Conservation (phyloP, 1,140 invertebrate species). For the Drosophila burlai region DNA sequence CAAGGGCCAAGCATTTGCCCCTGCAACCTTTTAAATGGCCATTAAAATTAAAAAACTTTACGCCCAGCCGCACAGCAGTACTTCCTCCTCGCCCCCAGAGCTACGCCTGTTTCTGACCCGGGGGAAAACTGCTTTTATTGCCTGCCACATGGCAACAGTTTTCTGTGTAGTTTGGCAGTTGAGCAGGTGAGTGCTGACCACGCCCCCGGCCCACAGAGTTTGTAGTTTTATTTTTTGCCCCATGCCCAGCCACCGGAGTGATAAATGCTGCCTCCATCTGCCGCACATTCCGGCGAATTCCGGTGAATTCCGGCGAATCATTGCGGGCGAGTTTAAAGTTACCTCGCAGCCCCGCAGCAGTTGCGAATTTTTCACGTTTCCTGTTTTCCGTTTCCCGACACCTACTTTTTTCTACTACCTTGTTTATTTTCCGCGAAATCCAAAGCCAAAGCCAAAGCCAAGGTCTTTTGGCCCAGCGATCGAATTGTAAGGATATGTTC, state of each 20-base stretch:
- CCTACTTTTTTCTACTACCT: neutral
- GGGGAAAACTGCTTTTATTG: conserved; percentile 61
- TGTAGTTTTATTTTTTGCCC: conserved; percentile 23
- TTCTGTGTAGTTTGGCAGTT: conserved; percentile 44
- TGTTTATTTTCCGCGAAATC: neutral
- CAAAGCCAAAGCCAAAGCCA: conserved; percentile 22
- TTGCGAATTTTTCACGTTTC: conserved; percentile 18
- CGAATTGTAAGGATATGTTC: conserved; percentile 28
- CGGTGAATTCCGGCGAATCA: conserved; percentile 25
- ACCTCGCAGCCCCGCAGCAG: conserved; percentile 1
- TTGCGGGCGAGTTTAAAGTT: conserved; percentile 36
- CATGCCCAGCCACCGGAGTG: conserved; percentile 12
- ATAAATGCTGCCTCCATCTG: conserved; percentile 38
- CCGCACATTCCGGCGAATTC: conserved; percentile 19
- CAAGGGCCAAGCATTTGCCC: conserved; percentile 38
- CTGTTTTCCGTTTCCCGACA: neutral
- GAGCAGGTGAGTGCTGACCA: conserved; percentile 11
- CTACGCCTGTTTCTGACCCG: too few species aligned
- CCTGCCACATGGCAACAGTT: conserved; percentile 66
- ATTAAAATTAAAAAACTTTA: conserved; percentile 78
- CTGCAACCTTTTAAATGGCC: conserved; percentile 66
- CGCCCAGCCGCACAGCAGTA: conserved; percentile 30
- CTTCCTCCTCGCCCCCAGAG: neutral
- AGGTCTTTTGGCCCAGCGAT: conserved; percentile 26
- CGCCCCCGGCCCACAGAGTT: conserved; percentile 8